phyloP scores from a whole-genome alignment of 2,888 invertebrate species.

The Thelaira solivaga region DNA sequence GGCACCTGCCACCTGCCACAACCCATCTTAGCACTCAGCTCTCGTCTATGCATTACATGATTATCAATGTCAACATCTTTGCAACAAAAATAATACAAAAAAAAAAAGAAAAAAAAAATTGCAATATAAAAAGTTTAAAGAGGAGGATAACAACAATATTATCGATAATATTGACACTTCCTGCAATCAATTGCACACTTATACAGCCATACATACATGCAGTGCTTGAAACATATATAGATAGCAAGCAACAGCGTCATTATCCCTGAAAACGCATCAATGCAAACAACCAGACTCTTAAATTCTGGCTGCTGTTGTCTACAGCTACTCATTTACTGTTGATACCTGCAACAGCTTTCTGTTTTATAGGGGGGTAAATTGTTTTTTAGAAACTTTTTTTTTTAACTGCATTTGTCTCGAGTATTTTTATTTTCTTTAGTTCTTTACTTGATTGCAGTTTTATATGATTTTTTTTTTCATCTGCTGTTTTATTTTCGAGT shows the following conservation, averaged over 20 bases:
- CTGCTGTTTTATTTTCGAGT: neutral
- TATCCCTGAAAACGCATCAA: conserved; percentile 37
- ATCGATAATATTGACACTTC: conserved; percentile 68
- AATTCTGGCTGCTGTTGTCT: conserved; percentile 7
- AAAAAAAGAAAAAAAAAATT: neutral
- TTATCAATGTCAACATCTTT: conserved; percentile 59
- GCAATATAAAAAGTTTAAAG: conserved; percentile 55
- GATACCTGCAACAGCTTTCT: neutral
- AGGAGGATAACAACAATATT: conserved; percentile 64
- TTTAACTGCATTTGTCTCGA: conserved; percentile 53
- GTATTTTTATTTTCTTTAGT: conserved; percentile 46
- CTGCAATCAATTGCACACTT: conserved; percentile 62
- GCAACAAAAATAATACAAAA: neutral
- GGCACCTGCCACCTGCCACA: neutral
- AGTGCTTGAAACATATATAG: neutral
- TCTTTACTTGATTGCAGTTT: conserved; percentile 50
- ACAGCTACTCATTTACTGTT: neutral
- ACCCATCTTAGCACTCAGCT: neutral
- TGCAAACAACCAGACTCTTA: conserved; percentile 24
- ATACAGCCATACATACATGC: conserved; percentile 2
- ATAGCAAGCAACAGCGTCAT: conserved; percentile 48
- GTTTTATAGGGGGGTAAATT: neutral
- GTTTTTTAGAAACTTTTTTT: conserved; percentile 7
- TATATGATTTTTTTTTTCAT: conserved; percentile 9
- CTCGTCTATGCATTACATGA: conserved; percentile 39